A percentile compares a stretch with the other conserved stretches of the same genome.
phyloP scores from a whole-genome alignment of 2,888 invertebrate genomes.

The Erpobdella octoculata region DNA sequence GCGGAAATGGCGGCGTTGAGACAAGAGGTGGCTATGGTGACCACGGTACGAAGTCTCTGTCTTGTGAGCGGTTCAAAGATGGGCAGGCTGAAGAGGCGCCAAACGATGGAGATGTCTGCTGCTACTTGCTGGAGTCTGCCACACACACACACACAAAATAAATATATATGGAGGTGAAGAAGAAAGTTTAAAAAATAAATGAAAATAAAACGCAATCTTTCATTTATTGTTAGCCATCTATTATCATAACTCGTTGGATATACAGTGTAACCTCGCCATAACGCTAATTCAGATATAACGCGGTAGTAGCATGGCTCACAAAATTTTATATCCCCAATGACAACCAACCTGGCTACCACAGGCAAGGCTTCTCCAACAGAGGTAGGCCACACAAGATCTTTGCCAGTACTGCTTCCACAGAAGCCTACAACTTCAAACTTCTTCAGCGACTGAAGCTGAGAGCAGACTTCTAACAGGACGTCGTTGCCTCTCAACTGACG shows the following conservation, averaged over 20 bases:
- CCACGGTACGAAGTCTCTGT: constrained; percentile 72
- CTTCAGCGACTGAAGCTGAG: constrained; percentile 65
- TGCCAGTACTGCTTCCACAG: constrained; percentile 57
- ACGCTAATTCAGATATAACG: too few relatives aligned
- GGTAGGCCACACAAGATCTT: constrained; percentile 59
- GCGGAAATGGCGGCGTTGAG: constrained; percentile 60
- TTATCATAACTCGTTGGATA: too few relatives aligned
- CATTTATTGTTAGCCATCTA: too few relatives aligned
- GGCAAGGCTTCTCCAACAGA: constrained; percentile 67
- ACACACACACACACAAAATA: neutral
- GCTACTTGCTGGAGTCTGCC: constrained; percentile 59
- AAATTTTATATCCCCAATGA: too few relatives aligned
- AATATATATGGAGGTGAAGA: neutral
- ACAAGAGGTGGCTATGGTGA: constrained; percentile 73
- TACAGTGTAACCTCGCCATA: too few relatives aligned
- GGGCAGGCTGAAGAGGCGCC: constrained; percentile 74
- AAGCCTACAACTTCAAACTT: constrained; percentile 9
- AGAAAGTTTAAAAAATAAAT: neutral
- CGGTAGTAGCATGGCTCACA: too few relatives aligned
- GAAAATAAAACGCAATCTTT: neutral
- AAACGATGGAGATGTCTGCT: constrained; percentile 74
- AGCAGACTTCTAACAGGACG: constrained; percentile 71
- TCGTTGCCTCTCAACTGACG: constrained; percentile 70
- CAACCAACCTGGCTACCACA: constrained; percentile 60
- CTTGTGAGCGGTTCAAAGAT: constrained; percentile 78